These are phyloP conservation scores for Caenorhabditis tropicalis DNA, from an alignment of 1,140 invertebrate genomes.

Conservation along the genomic window DNA sequence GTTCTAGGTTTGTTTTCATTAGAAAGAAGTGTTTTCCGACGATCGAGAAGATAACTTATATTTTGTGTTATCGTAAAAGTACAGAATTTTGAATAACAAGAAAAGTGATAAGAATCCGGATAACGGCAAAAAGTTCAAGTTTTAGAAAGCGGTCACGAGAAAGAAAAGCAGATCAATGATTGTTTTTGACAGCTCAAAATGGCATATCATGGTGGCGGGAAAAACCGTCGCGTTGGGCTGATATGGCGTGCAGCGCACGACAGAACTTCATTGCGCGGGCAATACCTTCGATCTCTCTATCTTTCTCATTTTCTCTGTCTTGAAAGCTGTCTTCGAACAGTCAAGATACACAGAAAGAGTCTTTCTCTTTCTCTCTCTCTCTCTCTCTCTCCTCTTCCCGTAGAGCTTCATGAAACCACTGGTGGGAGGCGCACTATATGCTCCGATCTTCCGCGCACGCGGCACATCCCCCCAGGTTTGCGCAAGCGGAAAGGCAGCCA, in stretches of 20 bases:
- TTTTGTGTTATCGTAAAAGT: too few species aligned
- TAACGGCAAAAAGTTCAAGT: conserved; percentile 24
- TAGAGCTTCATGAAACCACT: background rate
- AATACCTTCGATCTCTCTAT: background rate
- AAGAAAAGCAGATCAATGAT: background rate
- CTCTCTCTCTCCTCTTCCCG: too few species aligned
- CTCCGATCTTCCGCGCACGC: conserved; percentile 32
- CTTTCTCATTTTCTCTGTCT: background rate
- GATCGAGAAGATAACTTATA: too few species aligned
- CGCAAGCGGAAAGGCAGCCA: conserved; percentile 5
- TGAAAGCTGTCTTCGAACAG: conserved; percentile 39
- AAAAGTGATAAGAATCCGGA: background rate
- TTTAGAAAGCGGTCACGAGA: background rate
- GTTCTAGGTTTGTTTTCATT: too few species aligned
- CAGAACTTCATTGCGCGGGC: background rate
- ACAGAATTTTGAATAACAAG: too few species aligned
- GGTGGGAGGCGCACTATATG: background rate
- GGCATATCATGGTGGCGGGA: conserved; percentile 18
- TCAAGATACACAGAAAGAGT: conserved; percentile 31
- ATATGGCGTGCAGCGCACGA: conserved; percentile 37
- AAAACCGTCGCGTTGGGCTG: background rate
- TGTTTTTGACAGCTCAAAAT: conserved; percentile 35
- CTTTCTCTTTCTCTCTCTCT: too few species aligned
- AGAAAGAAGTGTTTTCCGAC: too few species aligned
- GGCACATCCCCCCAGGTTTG: conserved; percentile 6